Conservation (phyloP, 2,888 invertebrate species). For the Campoplex nolae region DNA sequence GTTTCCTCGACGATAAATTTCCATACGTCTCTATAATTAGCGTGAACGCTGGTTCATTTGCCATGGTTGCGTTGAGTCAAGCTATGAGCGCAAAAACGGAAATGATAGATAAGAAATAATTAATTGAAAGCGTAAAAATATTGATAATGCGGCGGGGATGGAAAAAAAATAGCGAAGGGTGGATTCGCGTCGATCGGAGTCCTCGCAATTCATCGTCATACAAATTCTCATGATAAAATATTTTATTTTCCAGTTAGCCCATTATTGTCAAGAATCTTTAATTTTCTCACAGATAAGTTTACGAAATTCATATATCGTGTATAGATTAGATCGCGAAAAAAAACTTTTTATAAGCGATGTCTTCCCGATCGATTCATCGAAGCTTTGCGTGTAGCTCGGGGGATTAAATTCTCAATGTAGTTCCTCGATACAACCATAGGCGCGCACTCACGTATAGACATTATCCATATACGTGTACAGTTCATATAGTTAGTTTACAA, state of each 20-base stretch:
- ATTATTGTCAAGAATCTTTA: neutral
- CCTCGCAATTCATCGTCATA: neutral
- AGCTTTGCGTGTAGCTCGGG: conserved; percentile 57
- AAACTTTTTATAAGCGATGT: conserved; percentile 30
- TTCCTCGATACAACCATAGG: conserved; percentile 26
- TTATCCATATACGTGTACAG: neutral
- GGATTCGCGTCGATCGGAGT: neutral
- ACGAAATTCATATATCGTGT: conserved; percentile 15
- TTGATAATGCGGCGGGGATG: neutral
- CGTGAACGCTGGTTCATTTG: conserved; percentile 71
- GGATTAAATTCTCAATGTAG: conserved; percentile 63
- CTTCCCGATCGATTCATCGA: conserved; percentile 60
- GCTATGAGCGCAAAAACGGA: conserved; percentile 25
- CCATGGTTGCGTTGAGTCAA: conserved; percentile 35
- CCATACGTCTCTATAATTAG: conserved; percentile 78
- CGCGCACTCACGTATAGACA: neutral
- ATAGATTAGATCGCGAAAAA: conserved; percentile 15
- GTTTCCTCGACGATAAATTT: conserved; percentile 76
- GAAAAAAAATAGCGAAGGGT: neutral
- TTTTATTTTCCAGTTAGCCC: neutral
- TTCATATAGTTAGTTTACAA: conserved; percentile 51
- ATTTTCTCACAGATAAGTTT: neutral
- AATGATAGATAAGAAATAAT: conserved; percentile 31
- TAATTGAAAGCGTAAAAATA: conserved; percentile 14
- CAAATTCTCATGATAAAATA: neutral